phyloP scores from a whole-genome alignment of 2,888 invertebrate genomes.

The Balanococcus diminutus region DNA sequence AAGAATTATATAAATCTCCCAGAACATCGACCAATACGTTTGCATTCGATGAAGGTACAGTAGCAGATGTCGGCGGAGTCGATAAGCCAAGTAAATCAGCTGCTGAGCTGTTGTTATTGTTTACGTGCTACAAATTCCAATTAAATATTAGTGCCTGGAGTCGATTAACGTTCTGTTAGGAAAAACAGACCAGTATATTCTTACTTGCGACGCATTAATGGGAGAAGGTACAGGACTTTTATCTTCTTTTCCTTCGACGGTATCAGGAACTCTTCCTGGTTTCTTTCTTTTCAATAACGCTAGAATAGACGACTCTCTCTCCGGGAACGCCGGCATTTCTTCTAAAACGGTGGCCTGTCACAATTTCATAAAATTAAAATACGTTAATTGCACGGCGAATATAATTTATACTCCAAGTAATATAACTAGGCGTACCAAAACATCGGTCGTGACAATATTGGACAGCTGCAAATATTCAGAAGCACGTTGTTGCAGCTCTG shows the following conservation, averaged over 20 bases:
- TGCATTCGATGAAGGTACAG: constrained; percentile 70
- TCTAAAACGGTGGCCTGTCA: constrained; percentile 89
- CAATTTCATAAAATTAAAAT: neutral
- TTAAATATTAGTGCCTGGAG: neutral
- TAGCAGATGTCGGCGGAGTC: constrained; percentile 79
- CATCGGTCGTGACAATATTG: constrained; percentile 94
- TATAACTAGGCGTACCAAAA: constrained; percentile 77
- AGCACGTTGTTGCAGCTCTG: constrained; percentile 96
- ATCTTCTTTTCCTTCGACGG: constrained; percentile 66
- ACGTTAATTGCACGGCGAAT: neutral
- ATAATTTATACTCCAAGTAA: too few relatives aligned
- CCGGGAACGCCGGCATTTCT: constrained; percentile 99
- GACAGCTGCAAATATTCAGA: constrained; percentile 97
- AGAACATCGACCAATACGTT: constrained; percentile 88
- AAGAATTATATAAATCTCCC: constrained; percentile 83
- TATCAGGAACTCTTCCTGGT: constrained; percentile 91
- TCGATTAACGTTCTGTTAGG: too few relatives aligned
- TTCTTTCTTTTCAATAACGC: constrained; percentile 98
- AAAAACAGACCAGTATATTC: neutral
- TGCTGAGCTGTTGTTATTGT: constrained; percentile 60
- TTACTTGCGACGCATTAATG: constrained; percentile 48
- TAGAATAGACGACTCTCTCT: constrained; percentile 95
- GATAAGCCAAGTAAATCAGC: constrained; percentile 87
- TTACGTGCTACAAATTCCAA: neutral
- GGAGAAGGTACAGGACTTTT: constrained; percentile 80